Percentiles rank a stretch among this genome's conserved stretches.
phyloP scores from a whole-genome alignment of 2,113 vertebrate genomes.

The Tinamus guttatus region DNA sequence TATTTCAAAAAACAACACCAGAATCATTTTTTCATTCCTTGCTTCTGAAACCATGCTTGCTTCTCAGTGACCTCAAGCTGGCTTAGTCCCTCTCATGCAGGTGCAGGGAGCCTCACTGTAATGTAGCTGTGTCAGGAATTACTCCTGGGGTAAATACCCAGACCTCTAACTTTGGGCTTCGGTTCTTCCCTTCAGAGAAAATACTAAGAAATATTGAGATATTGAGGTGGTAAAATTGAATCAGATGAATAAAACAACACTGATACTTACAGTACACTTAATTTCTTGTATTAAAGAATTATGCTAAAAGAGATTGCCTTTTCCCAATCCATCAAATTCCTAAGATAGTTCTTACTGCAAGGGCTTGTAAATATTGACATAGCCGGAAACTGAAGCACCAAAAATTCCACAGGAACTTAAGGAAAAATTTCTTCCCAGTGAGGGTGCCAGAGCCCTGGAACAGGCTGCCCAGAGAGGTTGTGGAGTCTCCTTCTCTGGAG shows the following conservation, averaged over 20 bases:
- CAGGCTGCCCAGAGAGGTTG: too few relatives aligned
- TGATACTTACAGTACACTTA: neutral
- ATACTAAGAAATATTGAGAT: neutral
- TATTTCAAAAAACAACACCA: neutral
- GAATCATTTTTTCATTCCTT: neutral
- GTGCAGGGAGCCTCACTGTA: neutral
- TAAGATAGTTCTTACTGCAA: neutral
- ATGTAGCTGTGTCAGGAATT: neutral
- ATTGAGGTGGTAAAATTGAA: neutral
- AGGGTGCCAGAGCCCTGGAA: too few relatives aligned
- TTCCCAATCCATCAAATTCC: neutral
- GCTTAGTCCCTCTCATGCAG: neutral
- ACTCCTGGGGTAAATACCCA: neutral
- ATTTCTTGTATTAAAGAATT: neutral
- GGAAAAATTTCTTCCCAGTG: too few relatives aligned
- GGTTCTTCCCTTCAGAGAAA: neutral
- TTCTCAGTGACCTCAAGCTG: neutral
- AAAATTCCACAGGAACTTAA: too few relatives aligned
- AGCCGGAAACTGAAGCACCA: too few relatives aligned
- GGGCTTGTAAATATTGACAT: neutral
- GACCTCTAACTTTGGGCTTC: neutral
- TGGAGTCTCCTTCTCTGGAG: too few relatives aligned
- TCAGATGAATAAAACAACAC: neutral
- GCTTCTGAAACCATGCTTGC: neutral
- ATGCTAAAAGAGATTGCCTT: too few relatives aligned